A percentile compares a stretch with the other conserved stretches of the same genome.
Evolutionary conservation across 1,140 invertebrate genomes (phyloP).

Genomic region (Gerris buenoi): DNA sequence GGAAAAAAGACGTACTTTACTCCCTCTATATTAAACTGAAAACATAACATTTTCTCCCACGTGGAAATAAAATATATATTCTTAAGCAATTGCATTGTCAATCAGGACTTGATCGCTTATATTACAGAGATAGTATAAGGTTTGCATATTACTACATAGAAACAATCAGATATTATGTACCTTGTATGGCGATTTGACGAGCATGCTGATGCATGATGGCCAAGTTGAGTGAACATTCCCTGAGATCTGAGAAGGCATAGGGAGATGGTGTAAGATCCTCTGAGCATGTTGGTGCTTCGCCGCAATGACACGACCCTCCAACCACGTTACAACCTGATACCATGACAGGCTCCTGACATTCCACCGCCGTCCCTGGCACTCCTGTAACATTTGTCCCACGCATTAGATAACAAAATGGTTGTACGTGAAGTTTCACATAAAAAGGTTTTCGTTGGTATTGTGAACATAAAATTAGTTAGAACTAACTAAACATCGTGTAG

Average conservation of each 20-base stretch:
- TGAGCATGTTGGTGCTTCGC: slow-evolving; percentile 9
- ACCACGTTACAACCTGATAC: slow-evolving; percentile 16
- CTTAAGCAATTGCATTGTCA: no score
- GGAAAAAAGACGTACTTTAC: no score
- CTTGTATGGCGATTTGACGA: slow-evolving; percentile 14
- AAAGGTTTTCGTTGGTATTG: no score
- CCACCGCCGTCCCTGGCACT: slow-evolving; percentile 8
- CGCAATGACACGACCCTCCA: slow-evolving; percentile 10
- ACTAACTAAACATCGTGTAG: no score
- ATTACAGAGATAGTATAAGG: no score
- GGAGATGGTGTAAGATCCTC: slow-evolving; percentile 3
- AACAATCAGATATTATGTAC: slow-evolving; percentile 7
- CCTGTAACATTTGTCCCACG: slow-evolving; percentile 5
- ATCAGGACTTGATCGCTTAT: no score
- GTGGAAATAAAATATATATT: no score
- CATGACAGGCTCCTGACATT: slow-evolving; percentile 10
- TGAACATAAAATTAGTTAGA: no score
- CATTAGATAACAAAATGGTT: background rate
- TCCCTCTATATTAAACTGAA: no score
- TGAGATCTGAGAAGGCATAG: slow-evolving; percentile 11
- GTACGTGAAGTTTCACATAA: background rate
- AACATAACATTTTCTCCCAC: no score
- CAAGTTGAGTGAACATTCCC: slow-evolving; percentile 14
- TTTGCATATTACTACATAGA: no score
- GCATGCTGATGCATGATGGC: slow-evolving; percentile 15